Evolutionary conservation across 2,113 vertebrate genomes (phyloP).

Genomic region (Urocynchramus pylzowi): DNA sequence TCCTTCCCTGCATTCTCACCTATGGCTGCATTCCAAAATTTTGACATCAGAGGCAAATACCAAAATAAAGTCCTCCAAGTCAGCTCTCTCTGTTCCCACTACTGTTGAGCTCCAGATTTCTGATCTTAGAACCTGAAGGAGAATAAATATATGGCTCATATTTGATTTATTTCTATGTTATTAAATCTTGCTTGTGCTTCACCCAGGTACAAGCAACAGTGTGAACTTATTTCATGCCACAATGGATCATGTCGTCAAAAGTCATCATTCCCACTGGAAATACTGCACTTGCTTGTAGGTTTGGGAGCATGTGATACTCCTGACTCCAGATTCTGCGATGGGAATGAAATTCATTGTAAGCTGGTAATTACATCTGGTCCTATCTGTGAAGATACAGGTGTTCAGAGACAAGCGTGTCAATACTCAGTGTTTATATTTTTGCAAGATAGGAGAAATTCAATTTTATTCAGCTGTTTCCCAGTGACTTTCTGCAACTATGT

Average conservation of each 20-base stretch:
- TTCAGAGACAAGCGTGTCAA: background rate
- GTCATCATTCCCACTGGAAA: background rate
- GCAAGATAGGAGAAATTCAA: constrained; percentile 36
- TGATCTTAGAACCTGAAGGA: background rate
- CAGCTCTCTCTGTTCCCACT: background rate
- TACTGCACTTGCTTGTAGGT: background rate
- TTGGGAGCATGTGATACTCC: background rate
- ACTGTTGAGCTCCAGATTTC: background rate
- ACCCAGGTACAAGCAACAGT: background rate
- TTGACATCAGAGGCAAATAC: background rate
- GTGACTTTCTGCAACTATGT: constrained; percentile 5
- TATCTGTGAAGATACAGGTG: constrained; percentile 17
- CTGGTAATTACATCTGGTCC: constrained; percentile 22
- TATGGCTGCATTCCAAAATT: background rate
- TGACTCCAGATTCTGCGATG: background rate
- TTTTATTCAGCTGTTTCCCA: constrained; percentile 3
- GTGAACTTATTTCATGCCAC: constrained; percentile 31
- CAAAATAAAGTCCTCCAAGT: background rate
- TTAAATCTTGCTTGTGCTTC: background rate
- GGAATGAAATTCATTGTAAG: constrained; percentile 24
- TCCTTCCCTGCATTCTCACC: background rate
- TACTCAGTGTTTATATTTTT: constrained; percentile 21
- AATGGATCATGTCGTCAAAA: background rate
- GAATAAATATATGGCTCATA: background rate
- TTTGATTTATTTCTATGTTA: constrained; percentile 18